Evolutionary conservation across 2,888 invertebrate genomes (phyloP).

Genomic region (Halictus quadricinctus): DNA sequence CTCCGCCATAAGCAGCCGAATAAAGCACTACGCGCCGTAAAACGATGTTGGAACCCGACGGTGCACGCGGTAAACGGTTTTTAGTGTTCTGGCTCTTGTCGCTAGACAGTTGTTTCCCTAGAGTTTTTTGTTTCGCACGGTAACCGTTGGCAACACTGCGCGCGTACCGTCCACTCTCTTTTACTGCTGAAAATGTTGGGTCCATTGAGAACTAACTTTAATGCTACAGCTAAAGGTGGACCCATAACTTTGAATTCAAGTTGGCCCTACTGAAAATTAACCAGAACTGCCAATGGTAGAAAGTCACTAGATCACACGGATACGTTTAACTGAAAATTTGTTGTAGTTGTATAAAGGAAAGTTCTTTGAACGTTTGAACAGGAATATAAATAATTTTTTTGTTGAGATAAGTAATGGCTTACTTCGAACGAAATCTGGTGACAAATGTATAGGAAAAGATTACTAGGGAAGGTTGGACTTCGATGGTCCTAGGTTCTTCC

Average conservation of each 20-base stretch:
- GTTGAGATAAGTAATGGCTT: no score
- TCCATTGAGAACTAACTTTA: not conserved
- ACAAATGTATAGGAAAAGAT: not conserved
- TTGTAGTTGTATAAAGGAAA: no score
- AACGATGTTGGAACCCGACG: not conserved
- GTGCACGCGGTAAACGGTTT: not conserved
- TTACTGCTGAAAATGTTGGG: not conserved
- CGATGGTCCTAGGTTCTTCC: not conserved
- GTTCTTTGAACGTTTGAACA: no score
- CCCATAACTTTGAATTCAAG: no score
- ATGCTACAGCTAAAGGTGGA: not conserved
- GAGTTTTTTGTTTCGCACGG: not conserved
- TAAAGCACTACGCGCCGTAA: not conserved
- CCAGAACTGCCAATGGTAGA: no score
- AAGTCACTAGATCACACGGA: no score
- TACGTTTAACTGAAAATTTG: no score
- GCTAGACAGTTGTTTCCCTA: not conserved
- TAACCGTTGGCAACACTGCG: not conserved
- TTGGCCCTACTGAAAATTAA: no score
- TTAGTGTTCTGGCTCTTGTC: not conserved
- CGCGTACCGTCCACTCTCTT: not conserved
- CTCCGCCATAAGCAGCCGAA: not conserved
- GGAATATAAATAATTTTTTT: no score
- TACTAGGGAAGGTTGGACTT: not conserved
- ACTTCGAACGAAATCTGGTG: not conserved